A percentile compares a stretch with the other conserved stretches of the same genome.
Evolutionary conservation across 2,797 vertebrate species (phyloP).

Genomic region (Scarus forsteni): DNA sequence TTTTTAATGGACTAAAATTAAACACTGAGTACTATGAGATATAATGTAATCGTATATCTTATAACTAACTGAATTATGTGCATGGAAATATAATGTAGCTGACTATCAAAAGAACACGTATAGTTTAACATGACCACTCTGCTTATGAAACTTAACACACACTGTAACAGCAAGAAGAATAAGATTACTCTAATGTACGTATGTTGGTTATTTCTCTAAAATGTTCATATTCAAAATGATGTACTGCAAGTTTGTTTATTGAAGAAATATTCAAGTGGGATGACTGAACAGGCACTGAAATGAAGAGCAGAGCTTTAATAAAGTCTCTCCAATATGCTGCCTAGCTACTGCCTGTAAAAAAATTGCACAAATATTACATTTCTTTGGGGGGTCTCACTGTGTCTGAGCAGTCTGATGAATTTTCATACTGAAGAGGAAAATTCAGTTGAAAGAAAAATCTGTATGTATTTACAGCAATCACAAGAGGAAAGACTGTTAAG

Average conservation of each 20-base stretch:
- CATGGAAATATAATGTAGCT: not conserved
- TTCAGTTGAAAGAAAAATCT: not conserved
- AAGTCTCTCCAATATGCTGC: not conserved
- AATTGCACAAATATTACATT: constrained; percentile 16
- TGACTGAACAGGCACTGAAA: not conserved
- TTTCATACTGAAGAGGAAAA: constrained; percentile 6
- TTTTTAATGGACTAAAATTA: too few relatives aligned
- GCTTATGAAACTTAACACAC: not conserved
- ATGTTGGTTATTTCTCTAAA: not conserved
- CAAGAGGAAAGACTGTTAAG: not conserved
- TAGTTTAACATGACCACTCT: not conserved
- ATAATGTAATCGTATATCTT: too few relatives aligned
- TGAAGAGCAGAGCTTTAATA: not conserved
- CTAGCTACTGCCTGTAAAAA: constrained; percentile 13
- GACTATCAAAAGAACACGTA: not conserved
- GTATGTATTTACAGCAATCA: not conserved
- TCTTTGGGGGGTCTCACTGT: constrained; percentile 23
- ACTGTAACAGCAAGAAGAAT: not conserved
- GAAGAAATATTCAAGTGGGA: not conserved
- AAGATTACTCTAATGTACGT: too few relatives aligned
- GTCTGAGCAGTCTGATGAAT: constrained; percentile 19
- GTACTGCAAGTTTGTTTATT: not conserved
- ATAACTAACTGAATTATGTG: too few relatives aligned
- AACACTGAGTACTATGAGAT: too few relatives aligned
- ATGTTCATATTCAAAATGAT: not conserved